phyloP scores from a whole-genome alignment of 2,113 vertebrate species.

The Microcebus tavaratra region DNA sequence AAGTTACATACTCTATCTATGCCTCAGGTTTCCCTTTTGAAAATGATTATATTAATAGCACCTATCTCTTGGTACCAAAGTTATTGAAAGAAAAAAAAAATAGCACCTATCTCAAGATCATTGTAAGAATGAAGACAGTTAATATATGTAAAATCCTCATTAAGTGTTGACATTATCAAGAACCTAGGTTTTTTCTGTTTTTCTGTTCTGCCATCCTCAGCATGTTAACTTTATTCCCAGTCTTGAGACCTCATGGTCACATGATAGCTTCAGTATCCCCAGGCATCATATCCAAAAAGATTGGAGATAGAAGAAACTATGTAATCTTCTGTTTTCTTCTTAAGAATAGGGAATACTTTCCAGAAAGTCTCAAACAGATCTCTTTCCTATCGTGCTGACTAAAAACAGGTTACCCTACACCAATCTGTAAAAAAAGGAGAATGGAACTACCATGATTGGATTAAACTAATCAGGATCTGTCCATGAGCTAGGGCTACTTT shows the following conservation, averaged over 20 bases:
- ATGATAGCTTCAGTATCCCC: not conserved
- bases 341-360: slow-evolving; percentile 13
- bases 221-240: not conserved
- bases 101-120: not conserved
- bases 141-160: not conserved
- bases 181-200: not conserved
- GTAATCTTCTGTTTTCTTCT: not conserved
- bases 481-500: not conserved
- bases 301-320: slow-evolving; percentile 9
- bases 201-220: slow-evolving; percentile 13
- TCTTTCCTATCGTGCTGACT: not conserved
- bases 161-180: not conserved
- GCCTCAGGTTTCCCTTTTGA: not conserved
- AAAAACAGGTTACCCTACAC: not conserved
- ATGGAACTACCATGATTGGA: not conserved
- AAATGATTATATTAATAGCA: slow-evolving; percentile 37
- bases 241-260: not conserved
- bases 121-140: slow-evolving; percentile 22
- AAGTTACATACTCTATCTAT: not conserved
- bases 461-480: slow-evolving; percentile 3
- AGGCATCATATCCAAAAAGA: not conserved
- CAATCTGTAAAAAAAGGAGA: not conserved
- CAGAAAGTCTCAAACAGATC: not conserved
- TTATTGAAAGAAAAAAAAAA: not conserved
- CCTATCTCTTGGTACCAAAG: not conserved